phyloP scores from a whole-genome alignment of 2,113 vertebrate genomes.

The Dicerorhinus sumatrensis region DNA sequence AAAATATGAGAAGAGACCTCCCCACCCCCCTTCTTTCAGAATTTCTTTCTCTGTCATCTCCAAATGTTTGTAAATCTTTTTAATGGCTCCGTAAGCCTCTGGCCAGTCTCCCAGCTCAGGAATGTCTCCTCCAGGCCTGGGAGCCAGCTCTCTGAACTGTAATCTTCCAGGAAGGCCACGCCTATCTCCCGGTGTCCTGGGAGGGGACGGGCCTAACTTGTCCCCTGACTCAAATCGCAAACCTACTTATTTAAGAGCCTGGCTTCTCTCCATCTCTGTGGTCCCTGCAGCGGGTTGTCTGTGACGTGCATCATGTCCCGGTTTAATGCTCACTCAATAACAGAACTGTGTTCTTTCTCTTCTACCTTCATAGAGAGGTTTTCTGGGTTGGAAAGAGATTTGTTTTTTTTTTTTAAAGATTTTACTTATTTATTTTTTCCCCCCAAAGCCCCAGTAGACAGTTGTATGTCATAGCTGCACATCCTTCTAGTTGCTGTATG shows the following conservation, averaged over 20 bases:
- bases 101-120: background rate
- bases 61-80: background rate
- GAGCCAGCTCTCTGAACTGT: background rate
- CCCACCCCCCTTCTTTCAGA: background rate
- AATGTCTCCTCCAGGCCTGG: background rate
- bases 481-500: too few relatives aligned
- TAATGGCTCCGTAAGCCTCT: background rate
- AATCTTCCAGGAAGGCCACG: background rate
- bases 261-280: background rate
- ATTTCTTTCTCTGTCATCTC: background rate
- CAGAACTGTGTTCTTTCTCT: background rate
- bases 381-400: background rate
- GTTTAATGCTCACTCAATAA: background rate
- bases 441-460: too few relatives aligned
- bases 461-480: too few relatives aligned
- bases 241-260: background rate
- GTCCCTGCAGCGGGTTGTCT: too few relatives aligned
- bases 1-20: background rate
- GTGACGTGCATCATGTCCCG: accelerated
- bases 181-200: background rate
- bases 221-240: background rate
- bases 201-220: accelerated
- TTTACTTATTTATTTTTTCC: too few relatives aligned
- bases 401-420: too few relatives aligned
- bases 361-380: background rate